Conservation (phyloP, 1,140 invertebrate genomes). For the Pseudobourletiella spinata region DNA sequence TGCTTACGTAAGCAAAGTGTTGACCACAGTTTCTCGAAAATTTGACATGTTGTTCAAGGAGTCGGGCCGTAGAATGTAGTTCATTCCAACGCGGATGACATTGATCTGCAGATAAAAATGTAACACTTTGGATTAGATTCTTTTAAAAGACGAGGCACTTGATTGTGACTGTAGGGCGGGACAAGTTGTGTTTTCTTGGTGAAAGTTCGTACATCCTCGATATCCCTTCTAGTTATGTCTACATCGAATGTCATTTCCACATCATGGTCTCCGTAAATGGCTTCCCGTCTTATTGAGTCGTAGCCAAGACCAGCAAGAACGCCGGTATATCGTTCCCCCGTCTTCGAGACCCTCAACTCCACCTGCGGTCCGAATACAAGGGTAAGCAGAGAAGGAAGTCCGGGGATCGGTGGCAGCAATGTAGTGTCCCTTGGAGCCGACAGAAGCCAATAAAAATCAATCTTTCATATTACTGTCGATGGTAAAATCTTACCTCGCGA, state of each 20-base stretch:
- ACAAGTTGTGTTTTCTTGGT: no score
- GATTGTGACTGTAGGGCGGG: not conserved
- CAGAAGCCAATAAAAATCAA: no score
- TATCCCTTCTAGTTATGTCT: conserved; percentile 15
- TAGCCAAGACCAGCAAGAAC: conserved; percentile 73
- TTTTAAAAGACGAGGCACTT: not conserved
- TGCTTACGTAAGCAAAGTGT: not conserved
- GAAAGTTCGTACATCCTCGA: not conserved
- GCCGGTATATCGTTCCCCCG: conserved; percentile 56
- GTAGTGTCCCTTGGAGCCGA: conserved; percentile 75
- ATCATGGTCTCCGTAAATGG: conserved; percentile 74
- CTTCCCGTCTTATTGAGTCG: conserved; percentile 42
- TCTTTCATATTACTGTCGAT: no score
- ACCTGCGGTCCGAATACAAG: conserved; percentile 72
- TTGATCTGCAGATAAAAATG: conserved; percentile 10
- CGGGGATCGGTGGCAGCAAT: conserved; percentile 75
- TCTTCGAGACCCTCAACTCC: conserved; percentile 54
- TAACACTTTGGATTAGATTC: not conserved
- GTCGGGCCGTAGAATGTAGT: conserved; percentile 12
- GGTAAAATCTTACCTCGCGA: conserved; percentile 47
- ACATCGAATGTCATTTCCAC: conserved; percentile 66
- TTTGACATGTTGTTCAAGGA: not conserved
- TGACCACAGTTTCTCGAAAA: not conserved
- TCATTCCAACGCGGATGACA: conserved; percentile 23
- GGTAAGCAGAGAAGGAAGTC: conserved; percentile 61